Conservation (phyloP, 2,888 invertebrate genomes). For the Pterostichus madidus region DNA sequence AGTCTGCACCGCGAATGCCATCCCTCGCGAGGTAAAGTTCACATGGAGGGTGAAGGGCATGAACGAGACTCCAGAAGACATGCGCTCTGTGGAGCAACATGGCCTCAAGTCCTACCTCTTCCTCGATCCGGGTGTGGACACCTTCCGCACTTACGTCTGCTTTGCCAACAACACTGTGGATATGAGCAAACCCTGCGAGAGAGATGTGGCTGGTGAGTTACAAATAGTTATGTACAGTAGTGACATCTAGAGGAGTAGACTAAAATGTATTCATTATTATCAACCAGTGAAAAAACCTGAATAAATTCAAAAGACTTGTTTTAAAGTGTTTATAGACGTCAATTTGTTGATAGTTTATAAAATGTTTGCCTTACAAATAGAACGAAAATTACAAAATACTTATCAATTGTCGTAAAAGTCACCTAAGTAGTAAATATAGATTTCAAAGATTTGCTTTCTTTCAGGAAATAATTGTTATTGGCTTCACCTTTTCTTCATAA, state of each 20-base stretch:
- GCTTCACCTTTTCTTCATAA: too few relatives aligned
- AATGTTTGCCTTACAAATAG: too few relatives aligned
- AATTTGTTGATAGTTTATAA: too few relatives aligned
- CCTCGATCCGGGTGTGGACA: constrained; percentile 82
- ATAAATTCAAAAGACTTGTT: too few relatives aligned
- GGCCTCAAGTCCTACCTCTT: constrained; percentile 82
- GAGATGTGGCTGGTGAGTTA: constrained; percentile 83
- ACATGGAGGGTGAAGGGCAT: constrained; percentile 91
- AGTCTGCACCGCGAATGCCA: constrained; percentile 89
- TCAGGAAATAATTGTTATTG: too few relatives aligned
- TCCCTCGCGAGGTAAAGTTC: constrained; percentile 89
- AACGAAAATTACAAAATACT: too few relatives aligned
- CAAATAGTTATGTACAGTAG: constrained; percentile 73
- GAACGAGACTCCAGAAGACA: constrained; percentile 87
- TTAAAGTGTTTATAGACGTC: too few relatives aligned
- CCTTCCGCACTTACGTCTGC: constrained; percentile 89
- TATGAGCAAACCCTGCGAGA: constrained; percentile 81
- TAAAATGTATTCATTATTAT: too few relatives aligned
- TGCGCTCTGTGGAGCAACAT: constrained; percentile 80
- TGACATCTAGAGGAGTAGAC: background rate
- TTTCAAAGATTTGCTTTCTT: too few relatives aligned
- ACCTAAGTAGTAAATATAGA: too few relatives aligned
- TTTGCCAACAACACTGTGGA: constrained; percentile 92
- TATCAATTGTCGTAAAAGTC: too few relatives aligned
- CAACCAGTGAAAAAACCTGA: too few relatives aligned